Evolutionary conservation across 2,113 vertebrate species (phyloP), one percentile per base, ranked within the genome.

Genomic region (Oryzias melastigma): DNA sequence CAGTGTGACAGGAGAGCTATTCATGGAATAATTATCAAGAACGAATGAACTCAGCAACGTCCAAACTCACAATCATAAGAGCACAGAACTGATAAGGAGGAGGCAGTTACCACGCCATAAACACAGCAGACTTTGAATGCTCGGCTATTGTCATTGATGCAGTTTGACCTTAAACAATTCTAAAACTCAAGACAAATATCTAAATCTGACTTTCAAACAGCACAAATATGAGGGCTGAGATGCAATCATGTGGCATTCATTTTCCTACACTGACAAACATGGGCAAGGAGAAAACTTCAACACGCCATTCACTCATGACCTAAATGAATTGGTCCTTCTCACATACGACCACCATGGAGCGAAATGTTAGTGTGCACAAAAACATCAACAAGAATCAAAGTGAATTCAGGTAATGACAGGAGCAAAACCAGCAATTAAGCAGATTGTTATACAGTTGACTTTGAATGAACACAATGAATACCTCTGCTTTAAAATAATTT

Each of bases 81-180:
- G 53, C 2, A 51, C 19, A 58, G 3, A 56, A 35, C 48, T 59
- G 83, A 80, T 82, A 82, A 78, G 55, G 48, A 44, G 7, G 43
- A 50, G 62, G 62, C 22, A n/a, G 58, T 65, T 56, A 57, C 59
- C 51, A 19, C 53, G 14, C n/a, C 78, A 64, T 78, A 85, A 85
- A 85, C 65, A 65, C 62, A 29, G 58, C 14, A 71, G 80, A 85
- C 83, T 83, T 86, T 86, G 80, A 72, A 76, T 75, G 68, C 29
- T 52, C 1, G 24, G 17, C 12, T 54, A 70, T 67, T 25, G 43
- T 57, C 65, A 61, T 65, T 52, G 40, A 40, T 41, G 6, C 29
- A 4, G 4, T 13, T 27, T 43, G 66, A 66, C 67, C 58, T 65
- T 65, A 18, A 56, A 8, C 50, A 44, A 40, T 48, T 44, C 58